phyloP scores from a whole-genome alignment of 1,140 invertebrate species.

The Leptoteleia sp. region DNA sequence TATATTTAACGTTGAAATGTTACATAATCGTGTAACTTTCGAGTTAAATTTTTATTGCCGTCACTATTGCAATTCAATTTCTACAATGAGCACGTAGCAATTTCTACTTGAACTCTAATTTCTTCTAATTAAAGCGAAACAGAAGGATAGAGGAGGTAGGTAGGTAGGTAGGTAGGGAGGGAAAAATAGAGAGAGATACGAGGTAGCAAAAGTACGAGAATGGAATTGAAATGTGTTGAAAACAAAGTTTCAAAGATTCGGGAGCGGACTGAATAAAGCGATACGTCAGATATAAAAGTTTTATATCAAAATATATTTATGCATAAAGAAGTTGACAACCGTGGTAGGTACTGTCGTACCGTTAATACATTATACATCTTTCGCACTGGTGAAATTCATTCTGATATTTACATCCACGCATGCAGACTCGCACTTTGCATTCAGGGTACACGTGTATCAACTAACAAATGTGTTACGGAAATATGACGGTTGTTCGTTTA shows the following conservation, averaged over 20 bases:
- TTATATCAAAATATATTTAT: slow-evolving; percentile 83
- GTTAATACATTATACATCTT: slow-evolving; percentile 73
- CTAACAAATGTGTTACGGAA: slow-evolving; percentile 16
- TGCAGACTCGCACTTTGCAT: slow-evolving; percentile 27
- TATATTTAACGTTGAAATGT: slow-evolving; percentile 55
- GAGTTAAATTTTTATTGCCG: slow-evolving; percentile 60
- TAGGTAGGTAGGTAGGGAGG: too few relatives aligned
- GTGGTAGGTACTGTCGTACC: slow-evolving; percentile 79
- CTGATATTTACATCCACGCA: slow-evolving; percentile 65
- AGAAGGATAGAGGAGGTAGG: background rate
- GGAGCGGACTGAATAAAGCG: slow-evolving; percentile 48
- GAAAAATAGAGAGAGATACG: too few relatives aligned
- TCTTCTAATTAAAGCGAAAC: slow-evolving; percentile 19
- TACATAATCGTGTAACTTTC: slow-evolving; percentile 58
- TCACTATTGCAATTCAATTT: slow-evolving; percentile 53
- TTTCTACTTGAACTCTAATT: slow-evolving; percentile 41
- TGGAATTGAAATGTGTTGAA: too few relatives aligned
- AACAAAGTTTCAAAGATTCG: too few relatives aligned
- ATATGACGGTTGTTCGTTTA: background rate
- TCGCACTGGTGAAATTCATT: slow-evolving; percentile 56
- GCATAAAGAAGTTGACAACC: slow-evolving; percentile 81
- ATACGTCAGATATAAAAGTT: slow-evolving; percentile 69
- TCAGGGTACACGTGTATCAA: slow-evolving; percentile 39
- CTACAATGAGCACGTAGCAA: slow-evolving; percentile 26
- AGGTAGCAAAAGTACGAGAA: too few relatives aligned